Evolutionary conservation across 2,888 invertebrate genomes (phyloP).

Genomic region (Lepetodrilus schrolli): DNA sequence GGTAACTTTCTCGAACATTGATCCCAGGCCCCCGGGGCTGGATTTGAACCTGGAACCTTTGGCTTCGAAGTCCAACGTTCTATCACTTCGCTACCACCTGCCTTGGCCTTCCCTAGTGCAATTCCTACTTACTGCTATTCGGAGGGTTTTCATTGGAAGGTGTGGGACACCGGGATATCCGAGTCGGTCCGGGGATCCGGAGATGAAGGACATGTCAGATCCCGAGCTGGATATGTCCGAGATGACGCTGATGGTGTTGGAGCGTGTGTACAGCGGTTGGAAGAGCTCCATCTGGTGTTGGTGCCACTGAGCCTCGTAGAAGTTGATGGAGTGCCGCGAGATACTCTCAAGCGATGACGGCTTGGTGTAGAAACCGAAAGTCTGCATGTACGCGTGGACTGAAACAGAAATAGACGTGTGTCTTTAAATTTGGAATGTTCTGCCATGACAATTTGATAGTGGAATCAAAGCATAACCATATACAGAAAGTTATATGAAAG

Average conservation of each 20-base stretch:
- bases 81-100: too few relatives aligned
- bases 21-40: too few relatives aligned
- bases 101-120: too few relatives aligned
- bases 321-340: conserved; percentile 88
- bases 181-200: conserved; percentile 53
- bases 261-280: conserved; percentile 66
- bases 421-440: too few relatives aligned
- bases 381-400: conserved; percentile 97
- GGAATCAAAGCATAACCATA: too few relatives aligned
- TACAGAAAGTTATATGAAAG: too few relatives aligned
- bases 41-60: too few relatives aligned
- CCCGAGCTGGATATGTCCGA: conserved; percentile 61
- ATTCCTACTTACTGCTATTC: too few relatives aligned
- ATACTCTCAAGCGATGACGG: conserved; percentile 83
- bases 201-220: conserved; percentile 59
- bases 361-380: conserved; percentile 89
- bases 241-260: conserved; percentile 71
- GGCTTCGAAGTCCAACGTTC: too few relatives aligned
- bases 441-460: too few relatives aligned
- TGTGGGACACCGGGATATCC: conserved; percentile 57
- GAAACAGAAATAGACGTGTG: too few relatives aligned
- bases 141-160: conserved; percentile 62
- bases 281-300: conserved; percentile 75
- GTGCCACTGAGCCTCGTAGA: conserved; percentile 79
- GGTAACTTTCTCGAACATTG: too few relatives aligned